phyloP scores from a whole-genome alignment of 2,888 invertebrate species.

The Parochlus steinenii region DNA sequence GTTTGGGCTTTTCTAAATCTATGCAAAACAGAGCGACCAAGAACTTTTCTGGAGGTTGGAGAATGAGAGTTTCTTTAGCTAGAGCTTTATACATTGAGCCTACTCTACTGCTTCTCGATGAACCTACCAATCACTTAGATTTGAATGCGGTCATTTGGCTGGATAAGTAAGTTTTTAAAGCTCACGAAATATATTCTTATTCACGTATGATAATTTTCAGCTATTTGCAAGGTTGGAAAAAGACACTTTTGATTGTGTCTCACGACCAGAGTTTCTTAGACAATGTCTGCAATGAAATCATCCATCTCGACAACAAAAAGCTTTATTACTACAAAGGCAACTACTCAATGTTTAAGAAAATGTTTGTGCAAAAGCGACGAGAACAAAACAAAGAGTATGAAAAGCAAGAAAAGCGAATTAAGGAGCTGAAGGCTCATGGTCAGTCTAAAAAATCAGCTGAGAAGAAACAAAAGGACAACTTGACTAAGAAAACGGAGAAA shows the following conservation, averaged over 20 bases:
- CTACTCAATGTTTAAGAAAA: conserved; percentile 96
- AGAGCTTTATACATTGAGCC: conserved; percentile 94
- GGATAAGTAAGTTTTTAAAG: conserved; percentile 59
- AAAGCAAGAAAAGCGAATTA: conserved; percentile 92
- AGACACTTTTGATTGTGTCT: conserved; percentile 92
- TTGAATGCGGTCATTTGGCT: conserved; percentile 99
- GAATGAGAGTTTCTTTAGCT: conserved; percentile 96
- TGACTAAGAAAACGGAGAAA: conserved; percentile 87
- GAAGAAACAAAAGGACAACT: conserved; percentile 78
- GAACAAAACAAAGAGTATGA: conserved; percentile 96
- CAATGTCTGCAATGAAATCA: conserved; percentile 97
- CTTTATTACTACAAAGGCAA: conserved; percentile 95
- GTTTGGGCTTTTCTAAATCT: conserved; percentile 80
- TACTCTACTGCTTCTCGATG: conserved; percentile 89
- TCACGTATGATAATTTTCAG: conserved; percentile 28
- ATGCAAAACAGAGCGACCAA: conserved; percentile 86
- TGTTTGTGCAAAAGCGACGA: conserved; percentile 89
- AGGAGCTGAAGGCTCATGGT: conserved; percentile 86
- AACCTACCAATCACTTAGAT: conserved; percentile 98
- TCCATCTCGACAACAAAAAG: conserved; percentile 90
- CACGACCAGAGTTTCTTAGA: conserved; percentile 99
- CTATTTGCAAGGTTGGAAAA: conserved; percentile 97
- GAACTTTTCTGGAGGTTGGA: conserved; percentile 90
- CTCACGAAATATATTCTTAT: neutral
- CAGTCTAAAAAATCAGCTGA: conserved; percentile 94